Evolutionary conservation across 2,797 vertebrate species (phyloP).

Genomic region (Morus bassanus): DNA sequence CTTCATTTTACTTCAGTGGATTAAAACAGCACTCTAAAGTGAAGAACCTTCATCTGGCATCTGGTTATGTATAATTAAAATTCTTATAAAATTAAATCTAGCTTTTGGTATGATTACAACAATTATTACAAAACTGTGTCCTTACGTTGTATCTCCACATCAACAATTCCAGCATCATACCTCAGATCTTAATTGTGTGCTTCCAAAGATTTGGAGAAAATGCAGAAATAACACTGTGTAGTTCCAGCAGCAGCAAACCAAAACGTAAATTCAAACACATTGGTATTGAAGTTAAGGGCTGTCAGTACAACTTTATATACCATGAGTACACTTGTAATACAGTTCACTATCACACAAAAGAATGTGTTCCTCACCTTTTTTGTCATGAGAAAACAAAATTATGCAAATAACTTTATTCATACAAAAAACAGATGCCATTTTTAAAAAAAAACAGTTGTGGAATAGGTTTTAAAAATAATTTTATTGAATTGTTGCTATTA

Average conservation of each 20-base stretch:
- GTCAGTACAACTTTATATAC: not conserved
- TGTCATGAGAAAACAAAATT: not conserved
- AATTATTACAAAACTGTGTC: conserved; percentile 33
- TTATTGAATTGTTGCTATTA: not conserved
- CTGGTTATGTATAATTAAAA: conserved; percentile 32
- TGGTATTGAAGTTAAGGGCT: not conserved
- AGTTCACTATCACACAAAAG: not conserved
- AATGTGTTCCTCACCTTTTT: not conserved
- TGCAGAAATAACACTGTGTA: not conserved
- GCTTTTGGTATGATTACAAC: not conserved
- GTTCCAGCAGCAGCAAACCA: not conserved
- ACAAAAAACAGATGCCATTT: rapidly evolving
- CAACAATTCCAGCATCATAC: not conserved
- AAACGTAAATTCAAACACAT: not conserved
- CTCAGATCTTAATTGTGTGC: not conserved
- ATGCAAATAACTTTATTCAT: not conserved
- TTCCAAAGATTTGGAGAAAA: not conserved
- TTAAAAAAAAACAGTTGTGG: not conserved
- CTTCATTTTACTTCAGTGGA: conserved; percentile 25
- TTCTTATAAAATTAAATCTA: conserved; percentile 45
- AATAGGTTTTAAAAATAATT: not conserved
- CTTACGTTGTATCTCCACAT: not conserved
- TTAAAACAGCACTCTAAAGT: conserved; percentile 18
- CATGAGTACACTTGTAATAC: not conserved
- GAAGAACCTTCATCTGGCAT: conserved; percentile 26